Base-by-base conservation (phyloP, 2,113 vertebrate species). In the Triplophysa tibetana region DNA sequence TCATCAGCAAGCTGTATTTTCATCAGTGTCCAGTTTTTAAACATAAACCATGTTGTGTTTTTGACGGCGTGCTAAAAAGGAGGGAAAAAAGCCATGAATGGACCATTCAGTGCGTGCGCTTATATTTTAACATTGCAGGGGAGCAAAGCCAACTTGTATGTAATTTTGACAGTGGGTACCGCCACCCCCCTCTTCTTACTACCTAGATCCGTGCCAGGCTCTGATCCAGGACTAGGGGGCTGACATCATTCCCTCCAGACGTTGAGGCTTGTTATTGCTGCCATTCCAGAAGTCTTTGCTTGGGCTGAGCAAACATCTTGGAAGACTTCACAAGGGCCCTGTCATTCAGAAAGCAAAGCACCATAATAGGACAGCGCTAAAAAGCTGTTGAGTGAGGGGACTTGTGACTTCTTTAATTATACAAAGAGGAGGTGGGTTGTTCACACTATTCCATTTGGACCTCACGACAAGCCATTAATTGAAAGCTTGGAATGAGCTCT, bases 171-270 rank as follows among this genome's bases (percentile, higher is more conserved):
- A 80, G 66, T 72, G 82, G 78, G 66, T 80, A 48, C 66, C 45
- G 66, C 56, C 65, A 41, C 54, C 60, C 74, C 74, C 80, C 70
- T 65, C 56, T 43, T 41, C 60, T 50, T 50, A 43, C 7, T 33
- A 54, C 24, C 75, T 77, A 48, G 52, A 16, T 68, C 61, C 41
- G 60, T 85, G 83, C 73, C 80, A 82, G 77, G 72, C 66, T 77
- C 77, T 82, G 78, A 80, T 82, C 77, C 78, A 67, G 80, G 72
- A 79, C 52, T 52, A 85, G 62, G 77, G 26, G 23, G n/a, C 69
- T 85, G 80, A 85, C 83, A 85, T 85, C 80, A 85, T 82, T 85
- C 41, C 80, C 79, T 85, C 83, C 80, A 85, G 77, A 79, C 52
- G 52, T 43, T 58, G 80, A 52, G 66, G 80, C 72, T 77, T 83